Evolutionary conservation across 2,113 vertebrate genomes (phyloP).

Genomic region (Aptenodytes patagonicus): DNA sequence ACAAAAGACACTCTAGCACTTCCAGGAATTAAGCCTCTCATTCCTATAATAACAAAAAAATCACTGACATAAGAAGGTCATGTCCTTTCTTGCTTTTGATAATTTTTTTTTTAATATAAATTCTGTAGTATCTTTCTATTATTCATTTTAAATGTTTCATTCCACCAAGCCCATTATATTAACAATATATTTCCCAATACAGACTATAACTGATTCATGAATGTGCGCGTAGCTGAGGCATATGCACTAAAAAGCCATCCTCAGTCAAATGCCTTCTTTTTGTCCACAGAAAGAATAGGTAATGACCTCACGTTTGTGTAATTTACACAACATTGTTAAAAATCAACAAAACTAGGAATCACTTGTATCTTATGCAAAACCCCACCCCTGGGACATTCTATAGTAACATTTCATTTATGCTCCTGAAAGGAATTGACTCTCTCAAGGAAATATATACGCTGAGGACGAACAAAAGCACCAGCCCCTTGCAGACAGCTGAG

Average conservation of each 20-base stretch:
- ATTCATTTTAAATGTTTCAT: background rate
- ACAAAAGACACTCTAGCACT: constrained; percentile 17
- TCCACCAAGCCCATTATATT: constrained; percentile 1
- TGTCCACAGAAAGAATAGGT: background rate
- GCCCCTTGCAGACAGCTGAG: background rate
- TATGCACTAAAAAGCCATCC: background rate
- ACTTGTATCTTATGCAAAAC: background rate
- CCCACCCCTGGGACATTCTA: background rate
- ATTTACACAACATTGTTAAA: background rate
- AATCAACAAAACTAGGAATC: background rate
- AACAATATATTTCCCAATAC: background rate
- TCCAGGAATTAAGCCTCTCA: constrained; percentile 60
- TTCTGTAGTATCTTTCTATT: background rate
- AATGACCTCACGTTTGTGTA: background rate
- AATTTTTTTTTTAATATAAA: background rate
- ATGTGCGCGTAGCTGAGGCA: background rate
- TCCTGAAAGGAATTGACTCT: background rate
- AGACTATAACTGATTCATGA: background rate
- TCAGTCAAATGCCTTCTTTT: background rate
- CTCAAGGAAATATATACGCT: background rate
- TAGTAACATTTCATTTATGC: background rate
- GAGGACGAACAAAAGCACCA: background rate
- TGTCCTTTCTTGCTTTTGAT: background rate
- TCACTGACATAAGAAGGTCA: constrained; percentile 10
- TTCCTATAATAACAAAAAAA: constrained; percentile 36